These are phyloP conservation scores for Heloderma charlesbogerti DNA, from an alignment of 2,113 vertebrate genomes.

Conservation along the genomic window DNA sequence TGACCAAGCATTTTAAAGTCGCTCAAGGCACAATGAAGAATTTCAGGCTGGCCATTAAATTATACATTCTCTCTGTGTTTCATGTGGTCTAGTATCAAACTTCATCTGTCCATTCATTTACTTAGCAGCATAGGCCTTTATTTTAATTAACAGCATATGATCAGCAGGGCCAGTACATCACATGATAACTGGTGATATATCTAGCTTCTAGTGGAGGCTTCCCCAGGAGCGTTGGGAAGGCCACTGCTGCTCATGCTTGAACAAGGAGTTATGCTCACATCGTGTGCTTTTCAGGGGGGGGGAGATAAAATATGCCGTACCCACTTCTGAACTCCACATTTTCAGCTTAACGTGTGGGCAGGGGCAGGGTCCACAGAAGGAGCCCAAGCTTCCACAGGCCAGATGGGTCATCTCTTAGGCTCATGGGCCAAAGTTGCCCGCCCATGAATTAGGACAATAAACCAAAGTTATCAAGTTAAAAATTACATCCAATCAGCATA, in stretches of 20 bases:
- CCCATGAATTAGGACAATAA: not conserved
- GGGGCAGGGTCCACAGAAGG: not conserved
- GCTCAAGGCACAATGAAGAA: not conserved
- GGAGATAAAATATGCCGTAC: too few species aligned
- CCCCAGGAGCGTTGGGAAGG: too few species aligned
- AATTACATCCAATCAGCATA: not conserved
- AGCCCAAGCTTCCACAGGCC: not conserved
- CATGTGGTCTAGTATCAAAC: not conserved
- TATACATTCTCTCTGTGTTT: not conserved
- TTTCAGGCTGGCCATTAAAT: not conserved
- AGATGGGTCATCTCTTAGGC: too few species aligned
- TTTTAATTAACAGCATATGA: not conserved
- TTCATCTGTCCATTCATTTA: not conserved
- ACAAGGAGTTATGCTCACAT: not conserved
- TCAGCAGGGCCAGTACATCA: not conserved
- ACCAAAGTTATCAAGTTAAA: not conserved
- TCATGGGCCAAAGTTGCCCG: too few species aligned
- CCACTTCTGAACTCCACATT: not conserved
- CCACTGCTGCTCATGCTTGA: not conserved
- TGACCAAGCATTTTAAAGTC: not conserved
- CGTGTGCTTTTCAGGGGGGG: not conserved
- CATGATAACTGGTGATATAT: not conserved
- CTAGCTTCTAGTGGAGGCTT: not conserved
- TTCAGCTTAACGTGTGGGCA: not conserved
- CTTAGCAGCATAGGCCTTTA: not conserved